Evolutionary conservation across 2,797 vertebrate species (phyloP).

Genomic region (Enteromius argenteus): DNA sequence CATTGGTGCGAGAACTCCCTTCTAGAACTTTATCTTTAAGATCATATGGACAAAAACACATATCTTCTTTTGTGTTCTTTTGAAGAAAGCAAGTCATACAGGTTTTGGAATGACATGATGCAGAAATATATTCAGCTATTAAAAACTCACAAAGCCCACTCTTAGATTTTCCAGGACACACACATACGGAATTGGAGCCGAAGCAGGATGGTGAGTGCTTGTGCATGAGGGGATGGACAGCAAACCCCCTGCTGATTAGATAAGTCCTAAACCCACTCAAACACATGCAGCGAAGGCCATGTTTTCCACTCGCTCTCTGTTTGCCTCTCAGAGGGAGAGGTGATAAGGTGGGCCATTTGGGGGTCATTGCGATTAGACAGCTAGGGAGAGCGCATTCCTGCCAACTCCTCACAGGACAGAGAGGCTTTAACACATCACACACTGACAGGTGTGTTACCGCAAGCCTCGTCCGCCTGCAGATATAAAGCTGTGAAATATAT

Average conservation of each 20-base stretch:
- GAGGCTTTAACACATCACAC: slow-evolving; percentile 57
- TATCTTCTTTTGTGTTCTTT: not conserved
- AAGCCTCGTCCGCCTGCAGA: not conserved
- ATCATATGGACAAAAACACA: not conserved
- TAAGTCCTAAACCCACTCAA: slow-evolving; percentile 68
- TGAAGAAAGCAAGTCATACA: not conserved
- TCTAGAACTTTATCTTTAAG: not conserved
- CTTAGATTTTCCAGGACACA: slow-evolving; percentile 20
- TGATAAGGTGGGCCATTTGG: slow-evolving; percentile 77
- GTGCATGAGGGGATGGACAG: slow-evolving; percentile 64
- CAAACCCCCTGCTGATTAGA: slow-evolving; percentile 79
- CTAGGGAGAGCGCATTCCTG: slow-evolving; percentile 70
- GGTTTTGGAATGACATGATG: not conserved
- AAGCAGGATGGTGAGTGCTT: slow-evolving; percentile 37
- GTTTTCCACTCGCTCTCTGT: slow-evolving; percentile 74
- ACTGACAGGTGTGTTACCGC: slow-evolving; percentile 44
- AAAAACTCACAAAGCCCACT: slow-evolving; percentile 10
- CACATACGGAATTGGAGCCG: slow-evolving; percentile 4
- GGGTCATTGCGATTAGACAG: slow-evolving; percentile 77
- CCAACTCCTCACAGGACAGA: slow-evolving; percentile 56
- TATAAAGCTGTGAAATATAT: slow-evolving; percentile 16
- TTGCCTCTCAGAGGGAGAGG: slow-evolving; percentile 71
- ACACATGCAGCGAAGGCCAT: slow-evolving; percentile 63
- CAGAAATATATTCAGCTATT: slow-evolving; percentile 16
- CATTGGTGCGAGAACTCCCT: not conserved